Base-by-base conservation (phyloP, 2,888 invertebrate species). In the Papilio protenor region DNA sequence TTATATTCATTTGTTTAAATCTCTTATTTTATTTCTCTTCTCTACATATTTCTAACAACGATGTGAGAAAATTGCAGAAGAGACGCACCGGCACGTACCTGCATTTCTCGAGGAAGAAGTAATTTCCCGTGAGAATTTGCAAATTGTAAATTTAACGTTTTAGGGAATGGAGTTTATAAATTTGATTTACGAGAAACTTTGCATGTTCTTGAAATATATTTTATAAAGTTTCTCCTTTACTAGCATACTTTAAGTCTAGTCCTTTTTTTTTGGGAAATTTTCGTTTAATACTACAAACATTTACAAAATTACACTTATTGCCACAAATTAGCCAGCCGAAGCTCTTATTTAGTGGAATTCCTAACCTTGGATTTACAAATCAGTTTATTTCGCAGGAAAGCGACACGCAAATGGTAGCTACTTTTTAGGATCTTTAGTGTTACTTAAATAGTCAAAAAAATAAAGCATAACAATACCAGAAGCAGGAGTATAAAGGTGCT, bases 71-170 rank as follows among this genome's bases (percentile, higher is more conserved):
- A 73, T 73, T 73, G 59, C 61, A 47, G 47, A 61, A 45, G 23
- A 61, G 66, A 66, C 11, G 66, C 10, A 61, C 33, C 73, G 40
- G 61, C 73, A 73, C 73, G 73, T 73, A 61, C 73, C 73, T 73
- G 73, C 73, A 73, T 73, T 73, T 73, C 73, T 73, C 59, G 47
- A 40, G 47, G 59, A 61, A 57, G 59, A 47, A 23, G 59, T 61
- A 73, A 73, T 73, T 73, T 73, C 73, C 73, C 73, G 1, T 21
- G 59, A 59, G 73, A 59, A 61, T 73, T 73, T 61, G 16, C 73
- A 23, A 47, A 73, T 59, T 61, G 73, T 40, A 73, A 61, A 59
- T 61, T 73, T 47, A 73, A 45, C 59, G 59, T 47, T 73, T 59
- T 59, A 47, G 21, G 23, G 61, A 73, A 73, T 61, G 18, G 47